Base-by-base conservation (phyloP, 2,888 invertebrate genomes). In the Malachius bipustulatus region DNA sequence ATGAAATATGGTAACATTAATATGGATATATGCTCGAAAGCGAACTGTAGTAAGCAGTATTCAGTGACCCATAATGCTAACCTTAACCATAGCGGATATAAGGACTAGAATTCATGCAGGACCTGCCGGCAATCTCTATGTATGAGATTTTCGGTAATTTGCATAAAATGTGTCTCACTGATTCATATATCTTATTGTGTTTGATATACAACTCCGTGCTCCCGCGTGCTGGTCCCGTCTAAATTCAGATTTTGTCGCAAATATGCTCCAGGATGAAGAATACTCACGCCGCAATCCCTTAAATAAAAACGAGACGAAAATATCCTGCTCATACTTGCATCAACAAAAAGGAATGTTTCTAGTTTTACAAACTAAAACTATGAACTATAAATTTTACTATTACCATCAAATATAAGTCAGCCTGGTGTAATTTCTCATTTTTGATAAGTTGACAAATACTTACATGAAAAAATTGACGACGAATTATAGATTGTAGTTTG, bases 1-100 rank as follows among this genome's bases (percentile, higher is more conserved):
- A 72, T 78, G 77, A 79, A 78, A 77, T 77, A 78, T 75, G 75
- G 75, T 73, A 65, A 70, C 73, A 75, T 75, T 74, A 75, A 75
- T 75, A 75, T 75, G 75, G 71, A 75, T 74, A 69, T 73, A 71
- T 71, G 69, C 71, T 57, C 55, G 50, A 60, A 60, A 59, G 59
- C 59, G 59, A 61, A 60, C 52, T 53, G 59, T 60, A n/a, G n/a
- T n/a, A 60, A 60, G 60, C 60, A 60, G 54, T 52, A 50, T 48
- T 46, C 39, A 44, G 45, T 50, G 53, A 52, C 53, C 52, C 35
- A 32, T 14, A 14, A 16, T 34, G 14, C 30, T 26, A 16, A 32
- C 39, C 32, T 31, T 34, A 36, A 26, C 13, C 6, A 16, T 26
- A 13, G 19, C 16, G 26, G 14, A 10, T 27, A 30, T 30, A 12